Conservation (phyloP, 2,113 vertebrate genomes). For the Xiphorhynchus elegans region DNA sequence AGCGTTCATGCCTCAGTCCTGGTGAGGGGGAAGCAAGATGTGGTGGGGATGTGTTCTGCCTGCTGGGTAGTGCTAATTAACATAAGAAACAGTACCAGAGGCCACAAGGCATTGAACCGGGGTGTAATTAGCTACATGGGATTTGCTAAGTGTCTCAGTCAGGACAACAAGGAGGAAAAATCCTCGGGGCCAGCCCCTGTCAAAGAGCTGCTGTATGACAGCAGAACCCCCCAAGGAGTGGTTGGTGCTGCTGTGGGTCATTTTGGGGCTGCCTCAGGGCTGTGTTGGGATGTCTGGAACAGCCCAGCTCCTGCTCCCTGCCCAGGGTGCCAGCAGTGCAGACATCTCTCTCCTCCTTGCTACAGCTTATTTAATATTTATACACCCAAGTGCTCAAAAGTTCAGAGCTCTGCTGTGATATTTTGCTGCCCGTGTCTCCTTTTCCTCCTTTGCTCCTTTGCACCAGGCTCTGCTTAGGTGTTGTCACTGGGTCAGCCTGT, state of each 20-base stretch:
- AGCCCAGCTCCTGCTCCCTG: not conserved
- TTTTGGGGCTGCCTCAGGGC: not conserved
- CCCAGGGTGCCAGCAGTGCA: not conserved
- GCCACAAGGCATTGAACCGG: not conserved
- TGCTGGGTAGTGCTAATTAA: conserved; percentile 30
- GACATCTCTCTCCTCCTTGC: not conserved
- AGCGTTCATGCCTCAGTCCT: not conserved
- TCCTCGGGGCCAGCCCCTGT: not conserved
- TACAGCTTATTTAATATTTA: conserved; percentile 10
- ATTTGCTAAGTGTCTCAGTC: not conserved
- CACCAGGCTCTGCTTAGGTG: not conserved
- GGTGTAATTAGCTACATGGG: conserved; percentile 35
- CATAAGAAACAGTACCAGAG: not conserved
- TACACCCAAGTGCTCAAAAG: not conserved
- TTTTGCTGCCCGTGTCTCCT: not conserved
- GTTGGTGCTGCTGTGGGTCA: rapidly evolving
- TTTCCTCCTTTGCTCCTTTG: not conserved
- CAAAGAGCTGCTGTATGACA: not conserved
- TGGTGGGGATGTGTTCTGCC: not conserved
- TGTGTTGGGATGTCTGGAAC: not conserved
- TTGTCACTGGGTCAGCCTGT: not conserved
- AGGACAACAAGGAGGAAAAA: not conserved
- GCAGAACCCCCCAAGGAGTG: rapidly evolving
- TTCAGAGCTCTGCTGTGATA: not conserved
- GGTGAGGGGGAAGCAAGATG: not conserved